Evolutionary conservation across 2,797 vertebrate species (phyloP), one percentile per base, ranked within the genome.

Genomic region (Parotocinclus haroldoi): DNA sequence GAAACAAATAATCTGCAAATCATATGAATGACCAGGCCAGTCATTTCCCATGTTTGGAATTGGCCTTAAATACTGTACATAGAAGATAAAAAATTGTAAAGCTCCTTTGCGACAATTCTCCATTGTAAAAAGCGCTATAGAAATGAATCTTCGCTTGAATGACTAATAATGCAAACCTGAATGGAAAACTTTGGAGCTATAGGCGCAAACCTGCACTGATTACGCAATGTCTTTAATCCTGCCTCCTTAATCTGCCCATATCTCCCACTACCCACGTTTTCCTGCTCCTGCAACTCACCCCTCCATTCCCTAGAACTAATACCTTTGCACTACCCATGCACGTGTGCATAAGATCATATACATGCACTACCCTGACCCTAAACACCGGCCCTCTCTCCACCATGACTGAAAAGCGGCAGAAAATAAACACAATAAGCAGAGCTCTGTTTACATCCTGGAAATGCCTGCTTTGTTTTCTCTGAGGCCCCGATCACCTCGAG

Each of bases 361-460:
- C 9, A 57, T 16, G 18, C 6, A 56, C 40, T 54, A 44, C 12
- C 42, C 18, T 36, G 16, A 37, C 16, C 53, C 50, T 51, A 18
- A 39, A 42, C 42, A 36, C 36, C 3, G 13, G 45, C 56, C 50
- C 44, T 18, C 50, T 9, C 38, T 66, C 46, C 56, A 61, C 27
- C 48, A 17, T 44, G 40, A 58, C 50, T 69, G 58, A 40, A 61
- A 69, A 58, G 13, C 57, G 57, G 52, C 68, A 56, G 58, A 71
- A 75, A 75, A 71, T 50, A 72, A 63, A 61, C 69, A 73, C 67
- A 73, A 64, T 73, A 71, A 55, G 46, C 27, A 63, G 48, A 63
- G 59, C 44, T 42, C 36, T 71, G 75, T 68, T 73, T 61, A 76
- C 58, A 73, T 76, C 71, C 75, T 71, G 71, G 63, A 68, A 67